phyloP scores from a whole-genome alignment of 2,888 invertebrate species.

The Aphodius granarius region DNA sequence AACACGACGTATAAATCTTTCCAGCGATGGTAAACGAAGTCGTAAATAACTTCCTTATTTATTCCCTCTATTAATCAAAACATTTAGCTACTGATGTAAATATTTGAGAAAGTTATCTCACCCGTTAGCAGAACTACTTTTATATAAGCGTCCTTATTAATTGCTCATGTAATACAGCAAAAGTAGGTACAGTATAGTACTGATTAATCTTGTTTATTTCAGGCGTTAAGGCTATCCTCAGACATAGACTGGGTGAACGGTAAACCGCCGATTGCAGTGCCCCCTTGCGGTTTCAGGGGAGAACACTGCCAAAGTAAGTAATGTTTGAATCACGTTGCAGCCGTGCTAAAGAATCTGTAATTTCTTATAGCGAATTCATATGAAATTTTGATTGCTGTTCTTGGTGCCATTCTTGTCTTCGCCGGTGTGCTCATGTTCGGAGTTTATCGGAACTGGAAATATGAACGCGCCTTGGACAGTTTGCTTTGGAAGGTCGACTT shows the following conservation, averaged over 20 bases:
- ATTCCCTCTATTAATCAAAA: neutral
- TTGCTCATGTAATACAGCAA: too few relatives aligned
- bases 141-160: neutral
- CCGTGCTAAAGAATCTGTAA: too few relatives aligned
- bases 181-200: neutral
- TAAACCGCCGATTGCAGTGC: constrained; percentile 79
- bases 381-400: constrained; percentile 80
- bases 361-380: constrained; percentile 68
- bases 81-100: neutral
- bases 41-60: neutral
- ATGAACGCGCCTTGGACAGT: constrained; percentile 92
- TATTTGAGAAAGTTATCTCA: neutral
- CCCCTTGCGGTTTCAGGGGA: constrained; percentile 85
- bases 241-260: constrained; percentile 78
- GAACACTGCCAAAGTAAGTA: constrained; percentile 89
- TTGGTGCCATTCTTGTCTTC: constrained; percentile 73
- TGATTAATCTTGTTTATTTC: constrained; percentile 36
- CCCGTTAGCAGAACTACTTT: neutral
- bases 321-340: too few relatives aligned
- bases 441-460: constrained; percentile 87
- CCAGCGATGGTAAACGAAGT: neutral
- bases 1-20: neutral
- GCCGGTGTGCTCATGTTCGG: constrained; percentile 74
- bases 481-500: constrained; percentile 94
- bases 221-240: constrained; percentile 76